Conservation (phyloP, 2,797 vertebrate genomes). For the Podarcis lilfordi region DNA sequence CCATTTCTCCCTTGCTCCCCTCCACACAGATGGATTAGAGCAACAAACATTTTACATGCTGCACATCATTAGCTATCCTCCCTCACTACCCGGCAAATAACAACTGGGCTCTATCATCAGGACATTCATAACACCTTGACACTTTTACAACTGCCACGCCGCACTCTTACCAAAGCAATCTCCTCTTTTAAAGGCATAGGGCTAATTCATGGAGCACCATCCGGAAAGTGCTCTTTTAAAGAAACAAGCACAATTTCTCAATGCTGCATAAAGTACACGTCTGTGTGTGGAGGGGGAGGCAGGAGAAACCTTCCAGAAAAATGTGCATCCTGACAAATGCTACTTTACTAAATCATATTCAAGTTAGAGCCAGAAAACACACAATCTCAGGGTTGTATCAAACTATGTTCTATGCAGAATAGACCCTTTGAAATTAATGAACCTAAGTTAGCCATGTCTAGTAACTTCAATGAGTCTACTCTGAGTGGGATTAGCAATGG, state of each 20-base stretch:
- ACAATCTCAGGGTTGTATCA: too few species aligned
- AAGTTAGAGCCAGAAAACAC: neutral
- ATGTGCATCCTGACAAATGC: neutral
- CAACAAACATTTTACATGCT: conserved; percentile 74
- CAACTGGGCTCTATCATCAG: conserved; percentile 72
- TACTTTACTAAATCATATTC: neutral
- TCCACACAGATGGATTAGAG: conserved; percentile 75
- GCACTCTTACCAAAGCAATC: conserved; percentile 69
- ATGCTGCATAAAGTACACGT: neutral
- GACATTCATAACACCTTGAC: conserved; percentile 80
- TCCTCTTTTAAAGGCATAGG: conserved; percentile 64
- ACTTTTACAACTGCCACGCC: conserved; percentile 75
- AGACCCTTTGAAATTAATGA: too few species aligned
- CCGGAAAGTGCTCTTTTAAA: conserved; percentile 52
- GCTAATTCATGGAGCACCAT: conserved; percentile 70
- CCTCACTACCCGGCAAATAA: conserved; percentile 79
- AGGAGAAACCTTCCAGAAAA: neutral
- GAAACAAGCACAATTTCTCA: conserved; percentile 28
- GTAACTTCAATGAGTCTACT: too few species aligned
- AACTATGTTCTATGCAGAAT: too few species aligned
- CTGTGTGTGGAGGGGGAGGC: too few species aligned
- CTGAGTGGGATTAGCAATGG: too few species aligned
- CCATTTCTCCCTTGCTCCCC: conserved; percentile 64
- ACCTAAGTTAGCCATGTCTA: too few species aligned
- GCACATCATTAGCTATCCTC: conserved; percentile 79